A percentile compares a stretch with the other conserved stretches of the same genome.
phyloP scores from a whole-genome alignment of 2,113 vertebrate genomes.

The Xiphophorus maculatus region DNA sequence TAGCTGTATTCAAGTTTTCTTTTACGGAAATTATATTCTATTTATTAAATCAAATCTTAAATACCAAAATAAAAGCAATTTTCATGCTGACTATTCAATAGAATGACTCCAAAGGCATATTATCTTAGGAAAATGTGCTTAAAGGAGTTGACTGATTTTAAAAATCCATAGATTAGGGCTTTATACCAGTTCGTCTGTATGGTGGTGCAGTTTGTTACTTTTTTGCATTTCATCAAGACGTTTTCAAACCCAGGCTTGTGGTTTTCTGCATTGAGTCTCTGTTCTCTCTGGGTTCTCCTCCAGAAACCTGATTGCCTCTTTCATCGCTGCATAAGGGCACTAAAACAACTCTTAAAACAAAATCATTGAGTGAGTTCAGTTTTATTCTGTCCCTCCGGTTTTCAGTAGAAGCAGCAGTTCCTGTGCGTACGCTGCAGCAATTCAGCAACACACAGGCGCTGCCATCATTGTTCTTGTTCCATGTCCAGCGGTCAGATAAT shows the following conservation, averaged over 20 bases:
- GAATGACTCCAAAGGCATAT: too few relatives aligned
- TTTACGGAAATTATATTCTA: too few relatives aligned
- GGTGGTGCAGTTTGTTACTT: not conserved
- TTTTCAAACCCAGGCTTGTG: not conserved
- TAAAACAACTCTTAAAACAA: not conserved
- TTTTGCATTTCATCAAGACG: not conserved
- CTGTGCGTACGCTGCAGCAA: constrained; percentile 47
- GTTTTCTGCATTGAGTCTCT: not conserved
- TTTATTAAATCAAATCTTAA: too few relatives aligned
- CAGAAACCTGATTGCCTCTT: not conserved
- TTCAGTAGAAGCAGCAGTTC: constrained; percentile 32
- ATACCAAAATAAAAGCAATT: too few relatives aligned
- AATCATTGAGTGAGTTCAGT: not conserved
- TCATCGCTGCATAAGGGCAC: not conserved
- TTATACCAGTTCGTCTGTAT: too few relatives aligned
- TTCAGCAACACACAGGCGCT: constrained; percentile 28
- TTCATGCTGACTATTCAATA: too few relatives aligned
- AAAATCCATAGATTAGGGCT: not conserved
- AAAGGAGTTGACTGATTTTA: too few relatives aligned
- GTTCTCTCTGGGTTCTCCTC: not conserved
- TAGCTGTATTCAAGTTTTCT: too few relatives aligned
- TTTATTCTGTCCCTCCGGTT: constrained; percentile 29
- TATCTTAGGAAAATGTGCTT: too few relatives aligned
- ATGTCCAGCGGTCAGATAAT: constrained; percentile 36
- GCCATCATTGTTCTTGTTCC: constrained; percentile 46